Conservation (phyloP, 2,888 invertebrate species). For the Morinoia aosen region DNA sequence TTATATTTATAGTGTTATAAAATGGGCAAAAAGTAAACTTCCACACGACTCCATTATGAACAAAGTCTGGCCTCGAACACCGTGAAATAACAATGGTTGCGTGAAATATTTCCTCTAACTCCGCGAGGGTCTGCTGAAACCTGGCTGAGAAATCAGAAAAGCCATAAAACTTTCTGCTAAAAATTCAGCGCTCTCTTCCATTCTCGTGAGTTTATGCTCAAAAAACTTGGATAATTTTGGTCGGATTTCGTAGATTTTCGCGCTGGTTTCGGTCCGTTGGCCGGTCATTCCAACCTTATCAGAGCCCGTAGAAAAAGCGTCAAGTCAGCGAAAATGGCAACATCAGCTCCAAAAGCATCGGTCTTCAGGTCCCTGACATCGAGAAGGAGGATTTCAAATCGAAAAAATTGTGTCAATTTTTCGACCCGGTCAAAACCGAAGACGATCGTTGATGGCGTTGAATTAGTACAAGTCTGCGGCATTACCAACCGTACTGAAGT, state of each 20-base stretch:
- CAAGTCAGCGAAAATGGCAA: constrained; percentile 22
- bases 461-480: neutral
- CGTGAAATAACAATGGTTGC: neutral
- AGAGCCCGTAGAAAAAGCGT: constrained; percentile 23
- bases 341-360: neutral
- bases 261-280: constrained; percentile 26
- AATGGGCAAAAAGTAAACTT: too few species aligned
- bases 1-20: too few species aligned
- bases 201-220: constrained; percentile 13
- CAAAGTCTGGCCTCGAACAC: neutral
- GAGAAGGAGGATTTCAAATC: constrained; percentile 24
- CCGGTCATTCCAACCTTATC: constrained; percentile 28
- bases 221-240: constrained; percentile 39
- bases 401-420: constrained; percentile 4
- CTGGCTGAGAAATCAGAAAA: neutral
- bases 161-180: constrained; percentile 4
- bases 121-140: neutral
- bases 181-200: constrained; percentile 10
- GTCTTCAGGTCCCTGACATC: constrained; percentile 2
- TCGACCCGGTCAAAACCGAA: neutral
- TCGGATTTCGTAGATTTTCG: constrained; percentile 39
- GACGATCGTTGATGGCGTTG: neutral
- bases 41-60: neutral
- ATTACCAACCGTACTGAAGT: neutral
- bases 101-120: neutral